A percentile compares a stretch with the other conserved stretches of the same genome.
Evolutionary conservation across 1,140 invertebrate species (phyloP).

Genomic region (Caenorhabditis latens): DNA sequence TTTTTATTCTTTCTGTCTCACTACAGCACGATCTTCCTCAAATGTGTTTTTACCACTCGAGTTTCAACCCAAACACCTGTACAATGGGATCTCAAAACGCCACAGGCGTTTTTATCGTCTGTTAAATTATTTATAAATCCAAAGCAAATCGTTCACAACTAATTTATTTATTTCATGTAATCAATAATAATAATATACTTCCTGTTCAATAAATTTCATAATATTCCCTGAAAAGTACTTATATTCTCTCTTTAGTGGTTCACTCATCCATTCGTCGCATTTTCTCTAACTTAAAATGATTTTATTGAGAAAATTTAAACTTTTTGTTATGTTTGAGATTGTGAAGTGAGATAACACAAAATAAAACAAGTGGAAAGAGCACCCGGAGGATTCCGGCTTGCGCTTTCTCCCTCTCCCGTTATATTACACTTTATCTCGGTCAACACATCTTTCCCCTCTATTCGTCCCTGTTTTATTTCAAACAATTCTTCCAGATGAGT

Average conservation of each 20-base stretch:
- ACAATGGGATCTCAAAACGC: slow-evolving; percentile 39
- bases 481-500: slow-evolving; percentile 21
- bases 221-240: not conserved
- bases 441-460: slow-evolving; percentile 8
- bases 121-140: too few species aligned
- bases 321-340: not conserved
- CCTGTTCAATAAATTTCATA: not conserved
- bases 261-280: slow-evolving; percentile 10
- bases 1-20: slow-evolving; percentile 23
- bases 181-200: not conserved
- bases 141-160: not conserved
- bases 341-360: not conserved
- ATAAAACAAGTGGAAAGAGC: slow-evolving; percentile 48
- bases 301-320: not conserved
- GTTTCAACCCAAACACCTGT: not conserved
- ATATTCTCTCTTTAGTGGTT: slow-evolving; percentile 8
- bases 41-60: not conserved
- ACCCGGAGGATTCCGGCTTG: slow-evolving; percentile 31
- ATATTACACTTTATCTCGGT: slow-evolving; percentile 48
- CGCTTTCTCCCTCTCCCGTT: not conserved
- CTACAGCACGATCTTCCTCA: slow-evolving; percentile 2
- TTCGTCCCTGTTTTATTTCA: not conserved
- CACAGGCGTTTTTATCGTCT: too few species aligned
- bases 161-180: slow-evolving; percentile 22
- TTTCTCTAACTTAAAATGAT: not conserved